Conservation (phyloP, 2,797 vertebrate genomes). For the Pangasius sanitwongsei region DNA sequence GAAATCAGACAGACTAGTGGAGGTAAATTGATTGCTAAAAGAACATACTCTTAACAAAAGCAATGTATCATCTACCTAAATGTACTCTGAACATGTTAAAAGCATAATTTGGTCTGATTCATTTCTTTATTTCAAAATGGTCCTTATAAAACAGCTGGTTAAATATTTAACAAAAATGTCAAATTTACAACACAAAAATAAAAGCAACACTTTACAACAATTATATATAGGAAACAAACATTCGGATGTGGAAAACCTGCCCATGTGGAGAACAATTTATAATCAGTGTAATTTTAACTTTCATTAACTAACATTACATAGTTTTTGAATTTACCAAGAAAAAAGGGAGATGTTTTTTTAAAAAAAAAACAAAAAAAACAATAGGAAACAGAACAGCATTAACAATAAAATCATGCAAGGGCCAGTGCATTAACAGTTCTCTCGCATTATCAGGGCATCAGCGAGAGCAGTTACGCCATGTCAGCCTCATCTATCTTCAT, state of each 20-base stretch:
- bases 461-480: slow-evolving; percentile 57
- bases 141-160: slow-evolving; percentile 45
- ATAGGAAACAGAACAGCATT: background rate
- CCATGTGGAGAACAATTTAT: background rate
- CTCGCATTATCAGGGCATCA: background rate
- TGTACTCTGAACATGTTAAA: background rate
- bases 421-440: slow-evolving; percentile 25
- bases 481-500: slow-evolving; percentile 75
- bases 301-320: background rate
- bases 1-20: background rate
- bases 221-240: slow-evolving; percentile 8
- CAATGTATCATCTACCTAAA: background rate
- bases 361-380: background rate
- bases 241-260: background rate
- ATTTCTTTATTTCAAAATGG: slow-evolving; percentile 53
- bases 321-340: slow-evolving; percentile 1
- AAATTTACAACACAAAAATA: slow-evolving; percentile 34
- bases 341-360: background rate
- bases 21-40: background rate
- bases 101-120: background rate
- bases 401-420: slow-evolving; percentile 1
- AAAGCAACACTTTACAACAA: slow-evolving; percentile 38
- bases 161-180: slow-evolving; percentile 21
- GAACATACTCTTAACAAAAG: background rate
- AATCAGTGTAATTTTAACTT: background rate